These are phyloP conservation scores for Drosophila fulvimacula DNA, from an alignment of 2,888 invertebrate species.

Conservation along the genomic window DNA sequence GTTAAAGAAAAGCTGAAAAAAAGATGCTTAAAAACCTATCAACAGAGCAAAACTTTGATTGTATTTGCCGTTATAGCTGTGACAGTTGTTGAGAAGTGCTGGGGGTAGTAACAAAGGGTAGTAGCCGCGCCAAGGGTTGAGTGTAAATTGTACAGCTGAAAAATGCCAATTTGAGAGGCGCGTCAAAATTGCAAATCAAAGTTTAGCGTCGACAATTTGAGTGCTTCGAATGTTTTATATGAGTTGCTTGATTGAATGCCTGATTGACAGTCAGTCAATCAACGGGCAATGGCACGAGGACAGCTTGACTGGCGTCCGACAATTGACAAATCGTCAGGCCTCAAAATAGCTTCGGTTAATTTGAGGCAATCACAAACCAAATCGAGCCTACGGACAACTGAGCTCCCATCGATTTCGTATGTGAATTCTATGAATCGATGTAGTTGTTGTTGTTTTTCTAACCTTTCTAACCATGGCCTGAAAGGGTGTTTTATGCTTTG, in stretches of 20 bases:
- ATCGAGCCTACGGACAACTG: slow-evolving; percentile 53
- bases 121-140: not conserved
- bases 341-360: slow-evolving; percentile 60
- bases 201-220: slow-evolving; percentile 61
- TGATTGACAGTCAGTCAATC: slow-evolving; percentile 60
- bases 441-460: slow-evolving; percentile 14
- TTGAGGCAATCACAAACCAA: slow-evolving; percentile 74
- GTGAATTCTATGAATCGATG: not conserved
- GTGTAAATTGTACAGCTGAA: slow-evolving; percentile 41
- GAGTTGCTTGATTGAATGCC: slow-evolving; percentile 73
- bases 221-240: slow-evolving; percentile 45
- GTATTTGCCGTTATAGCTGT: slow-evolving; percentile 26
- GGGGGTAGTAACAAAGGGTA: not conserved
- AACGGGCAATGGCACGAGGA: slow-evolving; percentile 1
- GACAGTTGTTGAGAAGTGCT: not conserved
- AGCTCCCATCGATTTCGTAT: slow-evolving; percentile 10
- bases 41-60: slow-evolving; percentile 53
- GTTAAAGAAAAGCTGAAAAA: slow-evolving; percentile 36
- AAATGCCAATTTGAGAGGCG: slow-evolving; percentile 72
- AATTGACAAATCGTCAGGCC: slow-evolving; percentile 67
- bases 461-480: slow-evolving; percentile 26
- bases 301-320: slow-evolving; percentile 42
- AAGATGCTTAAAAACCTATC: slow-evolving; percentile 62
- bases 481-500: slow-evolving; percentile 48
- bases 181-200: slow-evolving; percentile 75